Percentiles rank a stretch among this genome's conserved stretches.
These are phyloP conservation scores for Lasioglossum morio DNA, from an alignment of 2,888 invertebrate genomes.

Conservation along the genomic window DNA sequence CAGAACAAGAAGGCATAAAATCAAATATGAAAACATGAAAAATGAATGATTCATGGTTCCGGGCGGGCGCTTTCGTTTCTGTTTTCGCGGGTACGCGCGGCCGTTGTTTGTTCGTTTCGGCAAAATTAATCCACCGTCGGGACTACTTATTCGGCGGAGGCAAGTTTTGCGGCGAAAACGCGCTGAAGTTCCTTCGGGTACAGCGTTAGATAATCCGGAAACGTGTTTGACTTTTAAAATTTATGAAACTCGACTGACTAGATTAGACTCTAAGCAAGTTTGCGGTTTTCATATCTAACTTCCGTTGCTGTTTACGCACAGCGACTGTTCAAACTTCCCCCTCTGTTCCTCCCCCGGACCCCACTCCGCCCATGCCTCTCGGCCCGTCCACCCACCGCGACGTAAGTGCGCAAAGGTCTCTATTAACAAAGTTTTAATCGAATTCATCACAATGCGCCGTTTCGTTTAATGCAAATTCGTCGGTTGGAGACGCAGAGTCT, in stretches of 20 bases:
- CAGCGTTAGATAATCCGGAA: slow-evolving; percentile 58
- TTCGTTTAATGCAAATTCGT: slow-evolving; percentile 58
- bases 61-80: background rate
- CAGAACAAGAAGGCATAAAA: background rate
- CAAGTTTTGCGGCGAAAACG: slow-evolving; percentile 32
- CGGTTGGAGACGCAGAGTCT: slow-evolving; percentile 17
- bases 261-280: slow-evolving; percentile 62
- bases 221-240: slow-evolving; percentile 63
- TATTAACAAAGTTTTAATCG: slow-evolving; percentile 65
- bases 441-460: slow-evolving; percentile 61
- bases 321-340: slow-evolving; percentile 57
- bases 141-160: slow-evolving; percentile 21
- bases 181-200: slow-evolving; percentile 34
- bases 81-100: background rate
- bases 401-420: slow-evolving; percentile 60
- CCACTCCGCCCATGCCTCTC: background rate
- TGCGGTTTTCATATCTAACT: slow-evolving; percentile 64
- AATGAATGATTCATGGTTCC: slow-evolving; percentile 4
- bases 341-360: background rate
- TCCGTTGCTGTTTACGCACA: slow-evolving; percentile 62
- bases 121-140: slow-evolving; percentile 40
- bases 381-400: background rate
- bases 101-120: slow-evolving; percentile 49
- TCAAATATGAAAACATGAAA: background rate
- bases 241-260: slow-evolving; percentile 60